These are phyloP conservation scores for Cheirogaleus major DNA, from an alignment of 2,797 vertebrate genomes.

Conservation along the genomic window DNA sequence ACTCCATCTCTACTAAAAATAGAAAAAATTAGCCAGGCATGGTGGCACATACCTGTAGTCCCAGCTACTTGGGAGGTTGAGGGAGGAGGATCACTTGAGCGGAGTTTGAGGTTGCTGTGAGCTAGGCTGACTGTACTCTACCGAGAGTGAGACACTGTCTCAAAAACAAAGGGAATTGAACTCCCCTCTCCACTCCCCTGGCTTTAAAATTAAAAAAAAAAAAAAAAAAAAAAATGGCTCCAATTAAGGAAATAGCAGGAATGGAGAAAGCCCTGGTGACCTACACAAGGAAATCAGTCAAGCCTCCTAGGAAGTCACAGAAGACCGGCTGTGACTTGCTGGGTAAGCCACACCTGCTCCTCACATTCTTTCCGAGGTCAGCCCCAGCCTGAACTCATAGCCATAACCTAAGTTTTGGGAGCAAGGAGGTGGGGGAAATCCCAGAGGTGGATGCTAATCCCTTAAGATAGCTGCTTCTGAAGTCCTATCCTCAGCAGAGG, in stretches of 20 bases:
- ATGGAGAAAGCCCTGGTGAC: neutral
- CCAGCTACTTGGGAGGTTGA: too few relatives aligned
- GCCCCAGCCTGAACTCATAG: neutral
- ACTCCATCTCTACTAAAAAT: too few relatives aligned
- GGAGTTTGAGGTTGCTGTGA: too few relatives aligned
- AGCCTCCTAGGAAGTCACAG: neutral
- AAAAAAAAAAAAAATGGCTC: neutral
- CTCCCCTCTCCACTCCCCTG: too few relatives aligned
- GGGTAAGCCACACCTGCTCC: neutral
- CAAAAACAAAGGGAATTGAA: too few relatives aligned
- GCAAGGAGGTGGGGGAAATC: neutral
- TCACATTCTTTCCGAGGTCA: constrained; percentile 22
- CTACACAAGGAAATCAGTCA: constrained; percentile 39
- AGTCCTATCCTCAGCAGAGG: neutral
- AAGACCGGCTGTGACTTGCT: constrained; percentile 37
- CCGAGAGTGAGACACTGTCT: too few relatives aligned
- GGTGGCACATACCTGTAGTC: too few relatives aligned
- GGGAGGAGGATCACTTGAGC: too few relatives aligned
- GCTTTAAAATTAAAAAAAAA: too few relatives aligned
- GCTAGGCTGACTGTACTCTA: too few relatives aligned
- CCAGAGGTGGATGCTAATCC: neutral
- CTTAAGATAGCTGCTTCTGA: neutral
- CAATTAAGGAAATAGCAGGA: neutral
- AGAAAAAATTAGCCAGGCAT: too few relatives aligned
- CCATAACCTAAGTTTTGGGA: neutral